Base-by-base conservation (phyloP, 2,888 invertebrate species). In the Tetragonula carbonaria region DNA sequence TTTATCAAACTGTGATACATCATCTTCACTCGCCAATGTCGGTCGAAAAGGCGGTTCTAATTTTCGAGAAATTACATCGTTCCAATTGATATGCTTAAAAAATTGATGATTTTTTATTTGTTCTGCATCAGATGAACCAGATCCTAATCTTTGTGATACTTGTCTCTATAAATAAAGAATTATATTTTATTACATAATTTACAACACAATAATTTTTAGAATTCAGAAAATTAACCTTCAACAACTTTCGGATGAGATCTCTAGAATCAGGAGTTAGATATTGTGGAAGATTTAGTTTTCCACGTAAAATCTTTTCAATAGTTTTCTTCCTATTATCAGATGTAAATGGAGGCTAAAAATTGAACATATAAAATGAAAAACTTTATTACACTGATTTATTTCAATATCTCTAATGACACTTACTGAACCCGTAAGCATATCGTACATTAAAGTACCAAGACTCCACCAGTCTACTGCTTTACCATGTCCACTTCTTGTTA, bases 401-500 rank as follows among this genome's bases (percentile, higher is more conserved):
- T 66, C 13, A 51, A 65, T 53, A 63, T 23, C 8, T 33, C n/a
- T 4, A 66, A 51, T 33, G 33, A 84, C 82, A 96, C 96, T 95
- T 96, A 98, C 98, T 95, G 98, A 97, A 91, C 99, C 99, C 92
- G 99, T 99, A 85, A 99, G 96, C 99, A 99, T 99, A 94, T 99
- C 99, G 94, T 98, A 99, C 97, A 99, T 98, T 86, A 99, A 96
- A 87, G 99, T 99, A 90, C 99, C 99, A 86, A 99, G 96, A 92
- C 98, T 99, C 99, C 99, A 99, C 99, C 99, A 99, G 95, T 99
- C 99, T 0, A 99, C 99, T 65, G 99, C 99, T 96, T 99, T 99
- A 33, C 99, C 99, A 95, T 99, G 99, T 59, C 99, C 99, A 95
- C 97, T 98, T 94, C 99, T 96, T 86, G 98, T 98, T 92, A 99